Evolutionary conservation across 2,113 vertebrate species (phyloP).

Genomic region (Salvelinus namaycush): DNA sequence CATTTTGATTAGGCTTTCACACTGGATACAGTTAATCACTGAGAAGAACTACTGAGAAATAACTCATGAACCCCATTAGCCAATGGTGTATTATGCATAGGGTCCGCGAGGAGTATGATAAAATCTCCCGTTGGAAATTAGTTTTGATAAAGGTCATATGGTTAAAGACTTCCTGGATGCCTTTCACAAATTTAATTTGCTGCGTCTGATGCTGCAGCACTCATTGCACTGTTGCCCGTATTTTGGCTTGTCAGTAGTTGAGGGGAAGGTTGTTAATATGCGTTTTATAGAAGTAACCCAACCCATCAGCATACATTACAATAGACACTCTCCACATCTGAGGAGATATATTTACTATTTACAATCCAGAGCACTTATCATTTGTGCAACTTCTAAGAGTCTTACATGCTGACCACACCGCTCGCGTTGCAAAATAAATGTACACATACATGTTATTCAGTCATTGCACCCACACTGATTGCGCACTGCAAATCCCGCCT

Average conservation of each 20-base stretch:
- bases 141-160: slow-evolving; percentile 64
- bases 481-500: too few species aligned
- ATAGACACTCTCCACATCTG: too few species aligned
- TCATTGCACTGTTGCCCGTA: neutral
- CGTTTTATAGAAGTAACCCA: neutral
- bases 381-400: too few species aligned
- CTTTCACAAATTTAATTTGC: slow-evolving; percentile 37
- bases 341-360: too few species aligned
- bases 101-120: slow-evolving; percentile 45
- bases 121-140: slow-evolving; percentile 56
- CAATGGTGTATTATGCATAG: slow-evolving; percentile 41
- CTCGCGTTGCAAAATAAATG: too few species aligned
- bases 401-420: too few species aligned
- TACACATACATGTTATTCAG: too few species aligned
- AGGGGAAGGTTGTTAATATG: neutral
- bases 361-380: too few species aligned
- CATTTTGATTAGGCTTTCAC: slow-evolving; percentile 1
- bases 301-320: too few species aligned
- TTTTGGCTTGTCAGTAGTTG: neutral
- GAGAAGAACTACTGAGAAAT: slow-evolving; percentile 30
- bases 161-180: slow-evolving; percentile 58
- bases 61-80: slow-evolving; percentile 35
- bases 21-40: slow-evolving; percentile 18
- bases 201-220: slow-evolving; percentile 11
- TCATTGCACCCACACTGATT: too few species aligned